Conservation (phyloP, 2,113 vertebrate species). For the Pollimyrus isidori region DNA sequence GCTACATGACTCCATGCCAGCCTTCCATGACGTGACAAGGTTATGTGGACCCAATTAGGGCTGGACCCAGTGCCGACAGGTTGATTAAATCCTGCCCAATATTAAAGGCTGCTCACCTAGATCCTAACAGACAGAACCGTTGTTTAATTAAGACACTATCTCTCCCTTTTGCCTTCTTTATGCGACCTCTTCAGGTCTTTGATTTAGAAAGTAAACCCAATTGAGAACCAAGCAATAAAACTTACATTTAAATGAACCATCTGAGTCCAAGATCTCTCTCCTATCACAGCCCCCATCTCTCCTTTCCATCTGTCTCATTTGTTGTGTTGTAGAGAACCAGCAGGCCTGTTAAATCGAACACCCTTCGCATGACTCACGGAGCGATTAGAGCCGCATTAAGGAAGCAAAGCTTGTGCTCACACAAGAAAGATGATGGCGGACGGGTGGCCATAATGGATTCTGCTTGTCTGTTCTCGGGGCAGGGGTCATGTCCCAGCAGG, state of each 20-base stretch:
- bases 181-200: slow-evolving; percentile 29
- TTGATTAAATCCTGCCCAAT: slow-evolving; percentile 49
- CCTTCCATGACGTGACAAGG: not conserved
- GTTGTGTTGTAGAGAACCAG: not conserved
- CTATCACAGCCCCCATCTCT: slow-evolving; percentile 23
- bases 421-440: too few relatives aligned
- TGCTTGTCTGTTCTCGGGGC: not conserved
- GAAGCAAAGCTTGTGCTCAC: not conserved
- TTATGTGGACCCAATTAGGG: not conserved
- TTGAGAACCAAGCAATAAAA: slow-evolving; percentile 22
- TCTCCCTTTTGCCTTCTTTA: slow-evolving; percentile 26
- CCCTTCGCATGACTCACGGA: not conserved
- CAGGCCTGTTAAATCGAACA: not conserved
- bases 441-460: not conserved
- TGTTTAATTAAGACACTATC: slow-evolving; percentile 53
- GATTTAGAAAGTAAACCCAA: slow-evolving; percentile 40
- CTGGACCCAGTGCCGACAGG: slow-evolving; percentile 8
- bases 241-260: not conserved
- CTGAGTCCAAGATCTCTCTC: not conserved
- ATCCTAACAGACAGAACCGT: slow-evolving; percentile 44
- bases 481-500: slow-evolving; percentile 76
- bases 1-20: not conserved
- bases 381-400: not conserved
- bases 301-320: slow-evolving; percentile 18
- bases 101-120: slow-evolving; percentile 47